These are phyloP conservation scores for Alaudala cheleensis DNA, from an alignment of 2,113 vertebrate genomes.

Conservation along the genomic window DNA sequence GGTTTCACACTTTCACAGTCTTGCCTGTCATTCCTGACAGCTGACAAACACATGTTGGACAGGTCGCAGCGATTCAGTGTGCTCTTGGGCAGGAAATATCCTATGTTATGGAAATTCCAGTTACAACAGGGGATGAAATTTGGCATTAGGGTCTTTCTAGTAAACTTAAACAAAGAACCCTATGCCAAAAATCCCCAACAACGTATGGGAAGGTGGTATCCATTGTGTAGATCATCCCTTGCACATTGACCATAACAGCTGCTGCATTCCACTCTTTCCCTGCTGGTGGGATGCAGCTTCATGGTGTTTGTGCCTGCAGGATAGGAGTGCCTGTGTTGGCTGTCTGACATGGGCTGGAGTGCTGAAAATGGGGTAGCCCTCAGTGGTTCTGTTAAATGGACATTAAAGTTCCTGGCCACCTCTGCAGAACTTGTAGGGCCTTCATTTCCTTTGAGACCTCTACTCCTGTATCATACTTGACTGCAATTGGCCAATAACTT, in stretches of 20 bases:
- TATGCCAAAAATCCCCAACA: not conserved
- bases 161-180: not conserved
- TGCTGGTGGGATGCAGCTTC: not conserved
- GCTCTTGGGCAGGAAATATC: not conserved
- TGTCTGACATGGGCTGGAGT: not conserved
- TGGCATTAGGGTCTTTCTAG: not conserved
- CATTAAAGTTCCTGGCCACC: not conserved
- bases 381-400: not conserved
- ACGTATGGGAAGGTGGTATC: not conserved
- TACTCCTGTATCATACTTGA: slow-evolving; percentile 3
- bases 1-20: not conserved
- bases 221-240: not conserved
- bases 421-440: not conserved
- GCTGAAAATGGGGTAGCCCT: not conserved
- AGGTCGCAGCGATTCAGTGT: not conserved
- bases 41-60: not conserved
- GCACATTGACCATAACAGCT: not conserved
- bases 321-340: rapidly evolving
- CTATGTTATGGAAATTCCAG: not conserved
- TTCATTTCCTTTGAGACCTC: not conserved
- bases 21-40: not conserved
- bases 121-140: not conserved
- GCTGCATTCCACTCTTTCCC: not conserved
- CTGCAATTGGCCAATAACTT: slow-evolving; percentile 34
- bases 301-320: not conserved